phyloP scores from a whole-genome alignment of 1,140 invertebrate genomes.

The Pectinophora gossypiella region DNA sequence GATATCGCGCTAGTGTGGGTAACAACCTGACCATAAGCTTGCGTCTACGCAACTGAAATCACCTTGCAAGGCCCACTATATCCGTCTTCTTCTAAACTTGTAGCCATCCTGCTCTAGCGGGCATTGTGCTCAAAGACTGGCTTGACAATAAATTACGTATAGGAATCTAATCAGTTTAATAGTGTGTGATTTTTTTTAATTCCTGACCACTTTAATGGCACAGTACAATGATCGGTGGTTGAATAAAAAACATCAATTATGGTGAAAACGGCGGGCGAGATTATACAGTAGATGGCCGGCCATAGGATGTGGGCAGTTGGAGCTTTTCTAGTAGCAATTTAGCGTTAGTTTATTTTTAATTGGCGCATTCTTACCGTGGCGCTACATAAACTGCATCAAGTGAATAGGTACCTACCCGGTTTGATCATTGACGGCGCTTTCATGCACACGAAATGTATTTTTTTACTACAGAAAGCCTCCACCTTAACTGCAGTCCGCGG shows the following conservation, averaged over 20 bases:
- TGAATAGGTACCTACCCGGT: neutral
- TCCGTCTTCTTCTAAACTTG: constrained; percentile 42
- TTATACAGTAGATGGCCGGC: neutral
- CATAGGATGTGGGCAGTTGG: neutral
- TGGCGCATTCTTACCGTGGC: neutral
- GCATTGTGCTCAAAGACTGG: constrained; percentile 60
- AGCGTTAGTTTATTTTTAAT: neutral
- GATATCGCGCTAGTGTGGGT: constrained; percentile 46
- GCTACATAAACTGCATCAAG: neutral
- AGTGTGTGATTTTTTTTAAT: constrained; percentile 67
- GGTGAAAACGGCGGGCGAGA: constrained; percentile 10
- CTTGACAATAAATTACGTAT: constrained; percentile 71
- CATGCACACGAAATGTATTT: no score
- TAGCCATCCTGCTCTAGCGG: constrained; percentile 50
- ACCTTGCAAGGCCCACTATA: constrained; percentile 72
- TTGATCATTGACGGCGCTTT: no score
- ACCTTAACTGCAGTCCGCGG: no score
- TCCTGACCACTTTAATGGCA: constrained; percentile 48
- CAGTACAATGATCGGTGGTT: constrained; percentile 28
- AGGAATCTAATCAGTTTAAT: constrained; percentile 73
- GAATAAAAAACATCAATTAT: constrained; percentile 14
- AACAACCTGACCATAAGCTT: constrained; percentile 61
- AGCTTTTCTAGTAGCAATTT: neutral
- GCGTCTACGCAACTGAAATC: constrained; percentile 69
- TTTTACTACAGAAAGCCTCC: no score